Conservation (phyloP, 2,113 vertebrate species). For the Arenaria interpres region DNA sequence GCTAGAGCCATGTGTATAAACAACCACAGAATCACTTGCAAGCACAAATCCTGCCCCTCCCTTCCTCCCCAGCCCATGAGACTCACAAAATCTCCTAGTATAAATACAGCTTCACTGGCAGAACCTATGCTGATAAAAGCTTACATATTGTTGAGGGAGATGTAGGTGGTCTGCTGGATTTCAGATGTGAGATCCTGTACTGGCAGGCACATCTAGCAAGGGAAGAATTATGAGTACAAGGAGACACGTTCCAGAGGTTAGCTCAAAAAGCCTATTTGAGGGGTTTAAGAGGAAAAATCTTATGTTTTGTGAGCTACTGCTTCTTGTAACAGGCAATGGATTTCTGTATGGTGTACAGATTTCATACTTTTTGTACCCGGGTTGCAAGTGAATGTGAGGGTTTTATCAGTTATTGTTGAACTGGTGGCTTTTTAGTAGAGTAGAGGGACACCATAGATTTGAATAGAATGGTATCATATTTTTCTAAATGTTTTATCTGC, state of each 20-base stretch:
- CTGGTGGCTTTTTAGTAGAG: not conserved
- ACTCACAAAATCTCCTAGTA: not conserved
- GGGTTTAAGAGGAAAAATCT: not conserved
- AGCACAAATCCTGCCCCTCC: not conserved
- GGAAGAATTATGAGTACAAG: not conserved
- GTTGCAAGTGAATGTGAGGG: not conserved
- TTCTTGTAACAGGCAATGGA: not conserved
- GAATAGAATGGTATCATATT: not conserved
- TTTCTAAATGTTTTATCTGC: not conserved
- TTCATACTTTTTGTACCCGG: not conserved
- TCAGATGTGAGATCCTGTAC: not conserved
- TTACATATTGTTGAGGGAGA: not conserved
- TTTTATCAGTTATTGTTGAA: not conserved
- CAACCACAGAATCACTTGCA: not conserved
- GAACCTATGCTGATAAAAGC: not conserved
- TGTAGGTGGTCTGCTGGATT: not conserved
- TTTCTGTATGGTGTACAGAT: not conserved
- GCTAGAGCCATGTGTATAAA: not conserved
- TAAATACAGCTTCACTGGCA: not conserved
- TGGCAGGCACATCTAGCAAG: not conserved
- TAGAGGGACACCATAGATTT: not conserved
- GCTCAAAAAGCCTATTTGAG: not conserved
- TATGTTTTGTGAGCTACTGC: not conserved
- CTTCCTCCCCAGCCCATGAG: not conserved
- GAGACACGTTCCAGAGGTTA: constrained; percentile 11